Percentiles rank a stretch among this genome's conserved stretches.
Conservation (phyloP, 2,113 vertebrate genomes). For the Elanoides forficatus region DNA sequence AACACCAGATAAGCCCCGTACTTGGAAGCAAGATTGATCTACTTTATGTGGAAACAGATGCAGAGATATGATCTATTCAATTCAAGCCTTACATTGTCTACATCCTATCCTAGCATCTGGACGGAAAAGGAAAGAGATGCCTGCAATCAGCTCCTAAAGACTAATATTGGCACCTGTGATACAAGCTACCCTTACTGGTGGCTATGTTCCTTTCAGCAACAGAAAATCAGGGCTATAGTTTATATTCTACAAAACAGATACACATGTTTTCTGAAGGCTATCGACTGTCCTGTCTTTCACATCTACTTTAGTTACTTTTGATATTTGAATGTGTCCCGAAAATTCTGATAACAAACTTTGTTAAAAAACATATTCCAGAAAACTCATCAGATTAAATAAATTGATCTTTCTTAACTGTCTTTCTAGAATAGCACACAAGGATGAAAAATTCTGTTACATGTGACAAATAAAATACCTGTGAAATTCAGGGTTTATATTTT, state of each 20-base stretch:
- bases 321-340: not conserved
- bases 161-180: not conserved
- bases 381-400: not conserved
- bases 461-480: not conserved
- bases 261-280: not conserved
- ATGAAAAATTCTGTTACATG: not conserved
- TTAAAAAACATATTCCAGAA: not conserved
- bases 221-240: not conserved
- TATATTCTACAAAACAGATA: not conserved
- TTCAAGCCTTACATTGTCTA: not conserved
- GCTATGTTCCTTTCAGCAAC: not conserved
- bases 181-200: not conserved
- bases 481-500: not conserved
- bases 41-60: not conserved
- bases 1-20: not conserved
- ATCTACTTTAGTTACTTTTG: not conserved
- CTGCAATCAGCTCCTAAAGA: not conserved
- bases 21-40: not conserved
- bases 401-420: not conserved
- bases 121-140: not conserved
- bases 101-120: not conserved
- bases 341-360: not conserved
- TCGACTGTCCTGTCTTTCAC: not conserved
- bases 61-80: not conserved
- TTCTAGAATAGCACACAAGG: not conserved